Conservation (phyloP, 1,140 invertebrate species). For the Heterodera schachtii region DNA sequence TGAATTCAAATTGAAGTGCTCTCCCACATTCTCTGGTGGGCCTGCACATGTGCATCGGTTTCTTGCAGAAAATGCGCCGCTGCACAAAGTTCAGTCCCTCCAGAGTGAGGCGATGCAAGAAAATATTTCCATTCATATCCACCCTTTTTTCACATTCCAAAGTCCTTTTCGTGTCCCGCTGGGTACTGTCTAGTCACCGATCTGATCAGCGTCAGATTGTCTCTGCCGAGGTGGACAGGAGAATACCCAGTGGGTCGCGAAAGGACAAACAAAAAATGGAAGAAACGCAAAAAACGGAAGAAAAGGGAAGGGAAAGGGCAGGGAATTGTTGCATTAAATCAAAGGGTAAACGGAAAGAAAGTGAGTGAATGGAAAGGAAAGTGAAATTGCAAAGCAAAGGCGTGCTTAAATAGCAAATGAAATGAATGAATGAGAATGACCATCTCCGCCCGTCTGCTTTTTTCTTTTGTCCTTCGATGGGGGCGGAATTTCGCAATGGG, state of each 20-base stretch:
- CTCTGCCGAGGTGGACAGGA: constrained; percentile 23
- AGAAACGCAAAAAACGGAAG: not conserved
- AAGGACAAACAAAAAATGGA: not conserved
- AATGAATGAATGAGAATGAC: not conserved
- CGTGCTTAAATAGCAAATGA: not conserved
- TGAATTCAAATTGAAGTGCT: not conserved
- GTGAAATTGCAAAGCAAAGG: not conserved
- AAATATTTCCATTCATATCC: not conserved
- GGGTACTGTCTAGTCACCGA: constrained; percentile 34
- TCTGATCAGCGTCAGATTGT: not conserved
- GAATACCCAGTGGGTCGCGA: constrained; percentile 27
- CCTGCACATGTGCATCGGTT: constrained; percentile 33
- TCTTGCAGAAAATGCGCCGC: not conserved
- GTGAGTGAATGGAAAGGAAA: not conserved
- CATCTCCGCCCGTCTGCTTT: not conserved
- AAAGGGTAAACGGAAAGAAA: not conserved
- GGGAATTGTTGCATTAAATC: not conserved
- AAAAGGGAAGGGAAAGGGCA: not conserved
- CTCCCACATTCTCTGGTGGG: constrained; percentile 11
- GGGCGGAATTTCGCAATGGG: not conserved
- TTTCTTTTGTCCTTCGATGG: not conserved
- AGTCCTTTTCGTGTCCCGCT: constrained; percentile 9
- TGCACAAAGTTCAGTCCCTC: constrained; percentile 30
- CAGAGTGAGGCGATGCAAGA: constrained; percentile 5
- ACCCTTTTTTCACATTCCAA: not conserved